Evolutionary conservation across 35 echinoderm and acorn worm genomes (phyloP), one percentile per base, ranked within the genome.

Genomic region (Nesometra sesokonis): DNA sequence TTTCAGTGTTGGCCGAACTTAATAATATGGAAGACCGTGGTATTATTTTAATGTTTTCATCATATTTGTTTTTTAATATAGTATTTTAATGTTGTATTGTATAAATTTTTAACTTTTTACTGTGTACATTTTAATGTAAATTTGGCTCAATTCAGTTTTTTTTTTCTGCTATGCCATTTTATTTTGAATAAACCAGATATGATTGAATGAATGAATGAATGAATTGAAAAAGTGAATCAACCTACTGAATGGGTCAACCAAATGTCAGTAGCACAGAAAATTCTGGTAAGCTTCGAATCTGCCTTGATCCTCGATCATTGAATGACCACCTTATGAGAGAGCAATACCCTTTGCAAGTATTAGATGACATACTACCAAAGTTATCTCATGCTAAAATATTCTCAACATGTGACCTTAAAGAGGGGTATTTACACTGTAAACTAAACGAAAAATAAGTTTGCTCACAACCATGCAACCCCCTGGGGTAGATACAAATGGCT

Each of bases 401-500:
- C 77, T 30, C 77, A 78, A 78, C 9, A 78, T 29, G 27, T 78
- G 77, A 78, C 27, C 77, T 78, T 5, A 30, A 29, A 27, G 27
- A 29, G 4, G 77, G 27, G 5, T 78, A 78, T 27, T 27, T 29
- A 32, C 77, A 78, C 23, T 78, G 27, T 9, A 23, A 30, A 29
- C 23, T 78, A 30, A 23, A 78, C 32, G 77, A 78, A 9, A 23
- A 5, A 32, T 78, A 9, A 78, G 77, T 78, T 5, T 5, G 27
- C 82, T 90, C 31, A 94, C 85, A 11, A 88, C 85, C 1, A 90
- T 90, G 84, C 84, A 9, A 85, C 91, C 0, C 90, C 85, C 78
- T 93, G 37, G 85, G 93, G 88, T 3, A 17, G 93, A 67, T 94
- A 94, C 30, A 17, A 43, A 17, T 91, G 93, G 86, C 46, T 80